Percentiles rank a stretch among this genome's conserved stretches.
Conservation (phyloP, 2,113 vertebrate genomes). For the Chunga burmeisteri region DNA sequence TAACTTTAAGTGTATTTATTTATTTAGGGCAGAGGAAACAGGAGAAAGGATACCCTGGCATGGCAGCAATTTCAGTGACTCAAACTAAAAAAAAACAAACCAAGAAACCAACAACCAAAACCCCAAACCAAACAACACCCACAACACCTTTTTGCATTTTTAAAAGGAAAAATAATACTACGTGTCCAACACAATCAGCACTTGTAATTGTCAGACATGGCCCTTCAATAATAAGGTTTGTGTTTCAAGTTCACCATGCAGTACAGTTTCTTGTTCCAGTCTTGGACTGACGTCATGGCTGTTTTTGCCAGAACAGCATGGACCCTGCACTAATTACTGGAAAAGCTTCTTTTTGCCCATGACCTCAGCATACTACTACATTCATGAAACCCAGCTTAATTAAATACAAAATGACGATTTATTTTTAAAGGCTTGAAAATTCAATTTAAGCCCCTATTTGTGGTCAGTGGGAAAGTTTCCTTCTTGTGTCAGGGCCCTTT, state of each 20-base stretch:
- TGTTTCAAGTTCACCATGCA: background rate
- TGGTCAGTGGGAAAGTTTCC: constrained; percentile 55
- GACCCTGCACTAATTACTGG: constrained; percentile 64
- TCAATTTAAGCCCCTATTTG: constrained; percentile 33
- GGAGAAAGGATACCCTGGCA: background rate
- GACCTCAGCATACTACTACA: constrained; percentile 50
- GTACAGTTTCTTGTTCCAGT: constrained; percentile 1
- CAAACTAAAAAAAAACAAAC: background rate
- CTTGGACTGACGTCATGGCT: constrained; percentile 19
- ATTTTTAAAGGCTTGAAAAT: constrained; percentile 56
- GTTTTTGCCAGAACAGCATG: constrained; percentile 59
- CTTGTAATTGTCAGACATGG: background rate
- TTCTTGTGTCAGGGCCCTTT: background rate
- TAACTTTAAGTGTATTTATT: background rate
- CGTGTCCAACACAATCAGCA: background rate
- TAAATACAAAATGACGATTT: constrained; percentile 53
- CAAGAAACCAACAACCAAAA: background rate
- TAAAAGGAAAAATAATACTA: background rate
- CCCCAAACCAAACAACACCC: background rate
- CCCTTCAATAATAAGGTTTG: constrained; percentile 22
- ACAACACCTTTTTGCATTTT: background rate
- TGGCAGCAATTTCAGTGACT: background rate
- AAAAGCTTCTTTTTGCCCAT: constrained; percentile 58
- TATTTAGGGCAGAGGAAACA: background rate
- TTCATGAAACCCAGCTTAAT: constrained; percentile 49